Conservation (phyloP, 2,888 invertebrate species). For the Pterostichus niger region DNA sequence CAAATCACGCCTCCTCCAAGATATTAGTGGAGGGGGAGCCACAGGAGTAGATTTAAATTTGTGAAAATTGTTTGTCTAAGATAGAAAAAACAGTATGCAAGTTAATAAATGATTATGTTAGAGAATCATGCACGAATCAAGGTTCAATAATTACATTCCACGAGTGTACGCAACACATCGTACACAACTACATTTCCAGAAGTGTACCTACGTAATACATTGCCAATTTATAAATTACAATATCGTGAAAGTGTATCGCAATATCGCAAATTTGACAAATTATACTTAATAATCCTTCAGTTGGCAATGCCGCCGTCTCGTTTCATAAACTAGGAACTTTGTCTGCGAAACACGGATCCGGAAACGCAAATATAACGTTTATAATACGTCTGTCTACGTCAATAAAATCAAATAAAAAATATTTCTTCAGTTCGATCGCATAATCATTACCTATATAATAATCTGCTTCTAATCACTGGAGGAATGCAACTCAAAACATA, state of each 20-base stretch:
- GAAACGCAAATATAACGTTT: slow-evolving; percentile 20
- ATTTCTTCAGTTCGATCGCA: not conserved
- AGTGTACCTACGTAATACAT: not conserved
- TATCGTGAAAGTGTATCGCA: slow-evolving; percentile 25
- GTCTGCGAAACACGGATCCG: slow-evolving; percentile 43
- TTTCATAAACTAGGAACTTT: slow-evolving; percentile 39
- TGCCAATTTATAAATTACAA: slow-evolving; percentile 4
- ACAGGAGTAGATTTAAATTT: too few relatives aligned
- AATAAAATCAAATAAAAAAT: slow-evolving; percentile 4
- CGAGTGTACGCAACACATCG: too few relatives aligned
- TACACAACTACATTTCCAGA: not conserved
- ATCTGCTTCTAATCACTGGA: too few relatives aligned
- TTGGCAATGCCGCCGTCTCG: slow-evolving; percentile 27
- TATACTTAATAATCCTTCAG: slow-evolving; percentile 38
- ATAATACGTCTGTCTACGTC: not conserved
- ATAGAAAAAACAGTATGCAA: too few relatives aligned
- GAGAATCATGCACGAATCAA: too few relatives aligned
- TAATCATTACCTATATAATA: too few relatives aligned
- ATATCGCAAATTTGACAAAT: slow-evolving; percentile 35
- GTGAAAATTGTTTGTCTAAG: too few relatives aligned
- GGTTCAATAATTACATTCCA: too few relatives aligned
- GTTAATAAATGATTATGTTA: too few relatives aligned
- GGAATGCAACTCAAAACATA: not conserved
- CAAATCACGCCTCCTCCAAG: too few relatives aligned
- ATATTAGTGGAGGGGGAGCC: too few relatives aligned